Conservation (phyloP, 2,797 vertebrate species). For the Microhierax caerulescens region DNA sequence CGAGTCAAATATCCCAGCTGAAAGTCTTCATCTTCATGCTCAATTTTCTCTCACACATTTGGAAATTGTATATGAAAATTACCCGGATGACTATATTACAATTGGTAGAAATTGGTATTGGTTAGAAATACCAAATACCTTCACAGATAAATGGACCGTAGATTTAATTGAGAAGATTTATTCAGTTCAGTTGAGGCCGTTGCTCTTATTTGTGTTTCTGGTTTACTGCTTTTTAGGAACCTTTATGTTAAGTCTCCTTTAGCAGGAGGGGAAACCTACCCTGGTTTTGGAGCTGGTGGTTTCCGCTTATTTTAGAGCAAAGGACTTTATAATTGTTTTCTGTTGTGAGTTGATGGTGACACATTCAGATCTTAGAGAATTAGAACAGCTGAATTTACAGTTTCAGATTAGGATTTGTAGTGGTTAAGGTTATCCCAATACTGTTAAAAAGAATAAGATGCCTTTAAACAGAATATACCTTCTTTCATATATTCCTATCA, state of each 20-base stretch:
- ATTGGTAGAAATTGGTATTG: background rate
- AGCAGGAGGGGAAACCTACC: background rate
- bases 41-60: background rate
- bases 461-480: background rate
- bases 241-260: background rate
- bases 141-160: background rate
- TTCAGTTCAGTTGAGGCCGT: background rate
- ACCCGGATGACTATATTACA: background rate
- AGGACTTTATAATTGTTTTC: background rate
- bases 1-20: background rate
- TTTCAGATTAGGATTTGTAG: background rate
- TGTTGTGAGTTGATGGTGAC: background rate
- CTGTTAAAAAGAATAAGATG: background rate
- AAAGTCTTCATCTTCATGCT: background rate
- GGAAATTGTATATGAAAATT: background rate
- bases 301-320: background rate
- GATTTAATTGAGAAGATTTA: background rate
- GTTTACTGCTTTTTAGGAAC: background rate
- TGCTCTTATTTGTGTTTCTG: background rate
- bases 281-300: background rate
- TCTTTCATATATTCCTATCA: background rate
- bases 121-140: background rate
- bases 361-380: background rate
- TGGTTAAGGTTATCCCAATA: background rate
- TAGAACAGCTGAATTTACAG: background rate